Evolutionary conservation across 2,113 vertebrate genomes (phyloP), one percentile per base, ranked within the genome.

Genomic region (Atractosteus spatula): DNA sequence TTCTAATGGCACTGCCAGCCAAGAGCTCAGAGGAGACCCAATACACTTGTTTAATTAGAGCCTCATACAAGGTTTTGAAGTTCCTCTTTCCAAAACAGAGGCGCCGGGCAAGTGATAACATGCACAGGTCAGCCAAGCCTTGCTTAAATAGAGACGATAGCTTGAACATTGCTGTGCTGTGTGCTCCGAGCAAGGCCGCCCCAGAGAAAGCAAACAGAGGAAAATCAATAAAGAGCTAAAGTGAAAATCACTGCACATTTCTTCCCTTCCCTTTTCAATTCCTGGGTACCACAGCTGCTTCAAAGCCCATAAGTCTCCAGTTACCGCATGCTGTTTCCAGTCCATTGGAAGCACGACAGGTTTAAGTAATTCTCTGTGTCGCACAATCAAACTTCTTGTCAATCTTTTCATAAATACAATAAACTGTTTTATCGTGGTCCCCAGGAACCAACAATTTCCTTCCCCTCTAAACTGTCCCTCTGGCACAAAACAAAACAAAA

Each of bases 231-330:
- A 66, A 62, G 79, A 84, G 78, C 79, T 82, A 88, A 83, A 89
- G 85, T 83, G 83, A 82, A 87, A 89, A 84, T 84, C 82, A 80
- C 77, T 78, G 79, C 68, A 83, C 79, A 87, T 88, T 88, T 87
- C 77, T 79, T 85, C 80, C 61, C 80, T 83, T 88, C 78, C 81
- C 73, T 70, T 78, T 80, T 74, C 73, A 70, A 68, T 76, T 70
- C 47, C 47, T 75, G 68, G 66, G 67, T 77, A 80, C 79, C 79
- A 76, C 42, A 66, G 69, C 69, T 77, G 76, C 71, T 66, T 76
- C 68, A 59, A 12, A 41, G 62, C 62, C 41, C 62, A 3, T 64
- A 64, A 64, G 62, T 64, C 62, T 64, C 11, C 56, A 59, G 56
- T 59, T 59, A 78, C 65, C 47, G 66, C 16, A 63, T 14, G 13